phyloP scores from a whole-genome alignment of 1,140 invertebrate genomes.

The Zaprionus tsacasi region DNA sequence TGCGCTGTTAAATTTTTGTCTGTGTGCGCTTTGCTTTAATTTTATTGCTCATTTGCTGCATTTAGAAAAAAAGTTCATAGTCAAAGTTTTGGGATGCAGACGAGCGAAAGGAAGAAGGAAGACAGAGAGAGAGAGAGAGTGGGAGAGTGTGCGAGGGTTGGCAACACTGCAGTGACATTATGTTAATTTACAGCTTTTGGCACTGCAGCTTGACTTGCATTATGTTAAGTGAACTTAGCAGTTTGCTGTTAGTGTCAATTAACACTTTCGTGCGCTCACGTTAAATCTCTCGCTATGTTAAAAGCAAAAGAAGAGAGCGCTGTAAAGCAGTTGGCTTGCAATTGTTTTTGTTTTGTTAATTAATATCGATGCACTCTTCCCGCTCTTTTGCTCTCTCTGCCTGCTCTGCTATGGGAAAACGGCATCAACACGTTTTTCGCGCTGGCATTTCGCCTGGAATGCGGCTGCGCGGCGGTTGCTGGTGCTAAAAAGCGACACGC shows the following conservation, averaged over 20 bases:
- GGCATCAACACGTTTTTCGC: conserved; percentile 1
- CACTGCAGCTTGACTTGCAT: neutral
- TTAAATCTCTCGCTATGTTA: neutral
- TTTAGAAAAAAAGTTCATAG: conserved; percentile 26
- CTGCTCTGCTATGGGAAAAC: neutral
- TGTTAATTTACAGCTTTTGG: neutral
- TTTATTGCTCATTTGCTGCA: conserved; percentile 53
- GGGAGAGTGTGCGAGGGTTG: neutral
- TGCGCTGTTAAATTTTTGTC: conserved; percentile 41
- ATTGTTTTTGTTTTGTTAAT: conserved; percentile 8
- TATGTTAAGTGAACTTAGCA: neutral
- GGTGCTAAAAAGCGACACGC: conserved; percentile 42
- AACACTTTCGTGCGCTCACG: conserved; percentile 2
- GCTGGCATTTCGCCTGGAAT: conserved; percentile 10
- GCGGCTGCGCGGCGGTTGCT: conserved; percentile 10
- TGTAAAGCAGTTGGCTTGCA: neutral
- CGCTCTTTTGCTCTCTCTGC: neutral
- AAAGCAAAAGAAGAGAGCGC: neutral
- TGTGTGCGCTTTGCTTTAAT: conserved; percentile 63
- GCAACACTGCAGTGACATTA: neutral
- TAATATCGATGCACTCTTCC: neutral
- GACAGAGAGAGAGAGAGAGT: neutral
- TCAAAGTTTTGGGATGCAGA: neutral
- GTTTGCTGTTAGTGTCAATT: neutral
- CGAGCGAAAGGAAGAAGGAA: neutral